phyloP scores from a whole-genome alignment of 1,140 invertebrate species.

The Himalopsyche phryganea region DNA sequence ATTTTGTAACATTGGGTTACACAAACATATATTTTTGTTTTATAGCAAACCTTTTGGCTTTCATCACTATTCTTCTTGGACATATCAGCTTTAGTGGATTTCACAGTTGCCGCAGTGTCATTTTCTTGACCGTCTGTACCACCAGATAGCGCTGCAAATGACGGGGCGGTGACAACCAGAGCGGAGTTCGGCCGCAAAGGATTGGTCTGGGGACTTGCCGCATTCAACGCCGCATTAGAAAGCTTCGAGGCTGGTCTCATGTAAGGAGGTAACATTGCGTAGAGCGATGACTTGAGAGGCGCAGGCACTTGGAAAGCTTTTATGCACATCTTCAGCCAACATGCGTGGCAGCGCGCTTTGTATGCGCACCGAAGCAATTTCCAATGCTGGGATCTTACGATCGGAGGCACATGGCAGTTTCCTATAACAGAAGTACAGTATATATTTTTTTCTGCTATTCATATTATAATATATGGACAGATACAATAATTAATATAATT shows the following conservation, averaged over 20 bases:
- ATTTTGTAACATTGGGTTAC: too few relatives aligned
- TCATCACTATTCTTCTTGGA: slow-evolving; percentile 23
- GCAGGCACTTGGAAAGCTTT: slow-evolving; percentile 73
- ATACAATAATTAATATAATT: too few relatives aligned
- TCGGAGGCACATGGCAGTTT: slow-evolving; percentile 66
- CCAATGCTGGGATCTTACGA: slow-evolving; percentile 67
- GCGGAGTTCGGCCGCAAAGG: not conserved
- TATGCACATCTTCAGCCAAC: slow-evolving; percentile 82
- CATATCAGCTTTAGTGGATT: slow-evolving; percentile 40
- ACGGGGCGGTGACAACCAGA: not conserved
- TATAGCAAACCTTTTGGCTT: slow-evolving; percentile 38
- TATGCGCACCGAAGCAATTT: slow-evolving; percentile 67
- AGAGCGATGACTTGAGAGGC: slow-evolving; percentile 60
- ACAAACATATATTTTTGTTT: too few relatives aligned
- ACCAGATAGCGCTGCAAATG: slow-evolving; percentile 17
- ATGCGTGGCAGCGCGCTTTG: slow-evolving; percentile 74
- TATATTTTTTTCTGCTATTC: too few relatives aligned
- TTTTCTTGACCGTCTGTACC: slow-evolving; percentile 41
- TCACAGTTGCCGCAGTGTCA: slow-evolving; percentile 35
- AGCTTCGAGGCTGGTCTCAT: slow-evolving; percentile 41
- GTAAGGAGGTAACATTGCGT: slow-evolving; percentile 58
- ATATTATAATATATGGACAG: too few relatives aligned
- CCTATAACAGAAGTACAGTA: slow-evolving; percentile 49
- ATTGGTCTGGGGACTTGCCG: not conserved
- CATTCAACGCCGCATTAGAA: not conserved